Conservation (phyloP, 2,888 invertebrate genomes). For the Drosophila conformis region DNA sequence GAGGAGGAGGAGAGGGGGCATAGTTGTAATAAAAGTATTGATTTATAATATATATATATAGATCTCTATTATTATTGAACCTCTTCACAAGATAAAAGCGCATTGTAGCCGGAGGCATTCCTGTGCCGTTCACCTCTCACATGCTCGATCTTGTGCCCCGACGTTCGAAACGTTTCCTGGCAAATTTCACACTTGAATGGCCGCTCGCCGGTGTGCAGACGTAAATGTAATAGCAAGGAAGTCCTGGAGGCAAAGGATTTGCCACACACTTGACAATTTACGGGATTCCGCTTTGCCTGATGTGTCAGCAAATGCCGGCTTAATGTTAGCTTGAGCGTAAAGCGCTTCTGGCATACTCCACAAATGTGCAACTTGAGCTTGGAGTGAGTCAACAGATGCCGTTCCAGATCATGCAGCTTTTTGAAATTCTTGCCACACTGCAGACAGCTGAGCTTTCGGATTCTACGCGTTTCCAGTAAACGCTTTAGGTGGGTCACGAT, state of each 20-base stretch:
- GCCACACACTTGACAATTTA: constrained; percentile 57
- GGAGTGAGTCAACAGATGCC: constrained; percentile 70
- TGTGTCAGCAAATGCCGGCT: constrained; percentile 37
- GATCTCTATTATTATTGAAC: constrained; percentile 16
- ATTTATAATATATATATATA: constrained; percentile 19
- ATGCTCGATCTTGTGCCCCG: constrained; percentile 76
- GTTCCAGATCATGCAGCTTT: constrained; percentile 66
- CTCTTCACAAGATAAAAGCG: constrained; percentile 5
- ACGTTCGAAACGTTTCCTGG: constrained; percentile 73
- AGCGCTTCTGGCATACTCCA: constrained; percentile 27
- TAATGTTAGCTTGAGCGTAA: constrained; percentile 32
- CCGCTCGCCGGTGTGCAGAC: constrained; percentile 75
- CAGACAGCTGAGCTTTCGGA: constrained; percentile 14
- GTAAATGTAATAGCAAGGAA: constrained; percentile 57
- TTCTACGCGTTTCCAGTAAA: constrained; percentile 13
- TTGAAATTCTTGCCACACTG: constrained; percentile 53
- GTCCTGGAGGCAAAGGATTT: constrained; percentile 69
- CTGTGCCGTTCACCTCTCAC: constrained; percentile 48
- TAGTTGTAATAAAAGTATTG: constrained; percentile 39
- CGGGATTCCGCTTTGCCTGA: constrained; percentile 5
- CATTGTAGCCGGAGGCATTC: background rate
- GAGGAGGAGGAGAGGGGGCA: constrained; percentile 2
- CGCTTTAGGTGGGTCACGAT: constrained; percentile 61
- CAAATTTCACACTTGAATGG: constrained; percentile 77
- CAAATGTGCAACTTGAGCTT: constrained; percentile 65